These are phyloP conservation scores for Tinamus guttatus DNA, from an alignment of 2,113 vertebrate species.

Conservation along the genomic window DNA sequence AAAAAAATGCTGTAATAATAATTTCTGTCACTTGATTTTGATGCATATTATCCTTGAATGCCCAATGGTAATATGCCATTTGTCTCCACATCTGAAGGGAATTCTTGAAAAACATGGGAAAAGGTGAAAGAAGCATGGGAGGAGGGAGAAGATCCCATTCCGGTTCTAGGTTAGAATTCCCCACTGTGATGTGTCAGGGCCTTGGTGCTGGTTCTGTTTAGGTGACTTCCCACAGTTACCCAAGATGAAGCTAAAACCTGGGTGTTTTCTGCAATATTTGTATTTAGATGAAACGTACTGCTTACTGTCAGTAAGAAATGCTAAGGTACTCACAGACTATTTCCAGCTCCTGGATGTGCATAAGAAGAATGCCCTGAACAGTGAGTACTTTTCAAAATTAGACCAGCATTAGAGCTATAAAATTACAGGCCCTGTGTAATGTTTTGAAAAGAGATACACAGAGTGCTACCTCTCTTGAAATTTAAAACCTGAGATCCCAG, in stretches of 20 bases:
- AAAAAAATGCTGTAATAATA: not conserved
- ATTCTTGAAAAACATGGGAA: not conserved
- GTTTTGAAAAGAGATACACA: not conserved
- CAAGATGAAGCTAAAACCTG: constrained; percentile 19
- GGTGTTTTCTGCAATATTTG: constrained; percentile 61
- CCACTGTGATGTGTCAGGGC: not conserved
- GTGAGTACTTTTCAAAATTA: not conserved
- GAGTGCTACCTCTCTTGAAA: not conserved
- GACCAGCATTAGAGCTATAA: not conserved
- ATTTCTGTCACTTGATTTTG: not conserved
- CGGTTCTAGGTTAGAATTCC: constrained; percentile 32
- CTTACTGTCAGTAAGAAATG: constrained; percentile 51
- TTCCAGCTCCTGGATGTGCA: constrained; percentile 54
- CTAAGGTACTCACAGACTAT: constrained; percentile 13
- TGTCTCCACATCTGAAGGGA: not conserved
- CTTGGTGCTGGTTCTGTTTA: not conserved
- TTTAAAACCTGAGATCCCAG: not conserved
- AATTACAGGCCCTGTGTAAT: not conserved
- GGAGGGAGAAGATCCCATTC: not conserved
- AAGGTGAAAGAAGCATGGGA: not conserved
- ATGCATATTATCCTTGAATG: not conserved
- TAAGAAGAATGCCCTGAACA: constrained; percentile 19
- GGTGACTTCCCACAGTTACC: not conserved
- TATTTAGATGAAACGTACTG: constrained; percentile 35
- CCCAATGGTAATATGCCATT: not conserved